These are phyloP conservation scores for Poecilia wingei DNA, from an alignment of 2,797 vertebrate genomes.

Conservation along the genomic window DNA sequence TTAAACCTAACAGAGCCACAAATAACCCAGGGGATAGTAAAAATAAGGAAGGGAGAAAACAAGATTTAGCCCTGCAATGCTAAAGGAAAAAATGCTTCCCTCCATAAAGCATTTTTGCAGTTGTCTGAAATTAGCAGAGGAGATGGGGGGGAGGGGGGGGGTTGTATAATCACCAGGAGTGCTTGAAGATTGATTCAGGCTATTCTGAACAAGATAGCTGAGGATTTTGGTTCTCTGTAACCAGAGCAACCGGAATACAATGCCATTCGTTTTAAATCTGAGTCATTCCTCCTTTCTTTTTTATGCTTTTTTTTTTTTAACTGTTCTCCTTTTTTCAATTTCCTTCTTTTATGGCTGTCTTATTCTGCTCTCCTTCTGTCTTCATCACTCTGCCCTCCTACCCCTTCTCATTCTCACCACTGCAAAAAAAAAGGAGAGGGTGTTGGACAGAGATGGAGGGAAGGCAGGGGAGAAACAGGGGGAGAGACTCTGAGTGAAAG, in stretches of 20 bases:
- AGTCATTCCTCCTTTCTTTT: slow-evolving; percentile 48
- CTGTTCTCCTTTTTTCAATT: not conserved
- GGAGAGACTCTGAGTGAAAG: slow-evolving; percentile 68
- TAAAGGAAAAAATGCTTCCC: slow-evolving; percentile 36
- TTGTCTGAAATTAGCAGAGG: slow-evolving; percentile 60
- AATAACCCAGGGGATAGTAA: slow-evolving; percentile 56
- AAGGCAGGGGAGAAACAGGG: slow-evolving; percentile 52
- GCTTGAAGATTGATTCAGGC: slow-evolving; percentile 70
- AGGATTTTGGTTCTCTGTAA: slow-evolving; percentile 74
- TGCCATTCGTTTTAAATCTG: slow-evolving; percentile 70
- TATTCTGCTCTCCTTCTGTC: slow-evolving; percentile 1
- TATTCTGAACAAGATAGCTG: slow-evolving; percentile 67
- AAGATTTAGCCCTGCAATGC: slow-evolving; percentile 29
- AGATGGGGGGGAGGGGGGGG: slow-evolving; percentile 37
- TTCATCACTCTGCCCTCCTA: slow-evolving; percentile 48
- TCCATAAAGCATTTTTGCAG: slow-evolving; percentile 61
- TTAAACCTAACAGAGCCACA: slow-evolving; percentile 65
- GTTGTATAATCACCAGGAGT: slow-evolving; percentile 47
- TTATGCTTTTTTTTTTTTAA: not conserved
- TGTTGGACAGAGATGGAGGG: slow-evolving; percentile 63
- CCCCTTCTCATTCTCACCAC: slow-evolving; percentile 67
- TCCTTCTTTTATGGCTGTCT: slow-evolving; percentile 1
- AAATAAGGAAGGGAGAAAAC: slow-evolving; percentile 4
- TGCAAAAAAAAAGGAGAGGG: slow-evolving; percentile 43
- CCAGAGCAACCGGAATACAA: slow-evolving; percentile 82